Percentiles rank a stretch among this genome's conserved stretches.
These are phyloP conservation scores for Periophthalmodon schlosseri DNA, from an alignment of 2,113 vertebrate genomes.

Conservation along the genomic window DNA sequence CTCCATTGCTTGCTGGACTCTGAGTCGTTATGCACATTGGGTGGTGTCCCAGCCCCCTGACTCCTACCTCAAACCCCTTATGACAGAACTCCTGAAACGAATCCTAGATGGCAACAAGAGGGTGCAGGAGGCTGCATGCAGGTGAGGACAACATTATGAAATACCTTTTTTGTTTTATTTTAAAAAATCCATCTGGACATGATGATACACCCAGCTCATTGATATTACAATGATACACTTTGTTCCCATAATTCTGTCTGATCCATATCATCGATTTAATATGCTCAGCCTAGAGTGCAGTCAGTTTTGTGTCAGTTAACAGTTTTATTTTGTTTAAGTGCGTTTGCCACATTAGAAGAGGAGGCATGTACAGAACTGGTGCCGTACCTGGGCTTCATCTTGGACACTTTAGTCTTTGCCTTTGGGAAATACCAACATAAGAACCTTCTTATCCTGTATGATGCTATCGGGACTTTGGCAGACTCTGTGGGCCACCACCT, in stretches of 20 bases:
- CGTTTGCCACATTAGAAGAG: constrained; percentile 94
- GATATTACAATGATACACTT: constrained; percentile 62
- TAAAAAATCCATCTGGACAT: constrained; percentile 26
- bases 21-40: constrained; percentile 97
- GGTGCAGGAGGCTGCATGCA: constrained; percentile 95
- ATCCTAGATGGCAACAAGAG: constrained; percentile 94
- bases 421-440: constrained; percentile 98
- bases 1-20: constrained; percentile 94
- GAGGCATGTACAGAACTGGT: constrained; percentile 95
- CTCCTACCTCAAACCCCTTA: constrained; percentile 91
- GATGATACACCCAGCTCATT: constrained; percentile 67
- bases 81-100: constrained; percentile 93
- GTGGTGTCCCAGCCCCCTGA: constrained; percentile 94
- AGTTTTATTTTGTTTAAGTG: constrained; percentile 67
- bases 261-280: constrained; percentile 30
- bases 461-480: constrained; percentile 92
- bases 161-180: not conserved
- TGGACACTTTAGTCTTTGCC: constrained; percentile 93
- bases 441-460: constrained; percentile 94
- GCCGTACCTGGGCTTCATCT: constrained; percentile 93
- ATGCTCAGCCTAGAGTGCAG: not conserved
- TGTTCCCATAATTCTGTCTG: constrained; percentile 62
- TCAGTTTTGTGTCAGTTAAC: not conserved
- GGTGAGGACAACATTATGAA: constrained; percentile 68
- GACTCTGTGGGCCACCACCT: constrained; percentile 96